Conservation (phyloP, 1,140 invertebrate species). For the Sarcophaga peregrina region DNA sequence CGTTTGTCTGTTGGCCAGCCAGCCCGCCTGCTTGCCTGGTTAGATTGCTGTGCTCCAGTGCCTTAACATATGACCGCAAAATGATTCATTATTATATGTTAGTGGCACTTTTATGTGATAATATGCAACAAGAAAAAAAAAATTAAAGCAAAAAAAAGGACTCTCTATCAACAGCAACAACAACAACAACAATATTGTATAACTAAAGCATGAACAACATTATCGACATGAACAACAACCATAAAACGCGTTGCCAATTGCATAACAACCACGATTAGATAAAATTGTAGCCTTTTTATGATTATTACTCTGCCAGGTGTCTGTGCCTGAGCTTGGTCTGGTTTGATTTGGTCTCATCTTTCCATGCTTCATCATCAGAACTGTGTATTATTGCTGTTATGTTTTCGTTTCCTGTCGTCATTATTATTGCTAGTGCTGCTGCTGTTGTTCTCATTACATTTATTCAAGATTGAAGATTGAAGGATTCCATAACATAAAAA, state of each 20-base stretch:
- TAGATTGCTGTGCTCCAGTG: neutral
- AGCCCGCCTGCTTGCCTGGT: too few relatives aligned
- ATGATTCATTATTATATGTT: constrained; percentile 39
- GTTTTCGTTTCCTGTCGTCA: too few relatives aligned
- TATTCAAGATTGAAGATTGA: constrained; percentile 9
- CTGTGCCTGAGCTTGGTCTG: neutral
- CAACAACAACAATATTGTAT: neutral
- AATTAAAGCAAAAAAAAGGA: neutral
- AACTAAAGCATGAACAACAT: too few relatives aligned
- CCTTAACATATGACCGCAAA: constrained; percentile 29
- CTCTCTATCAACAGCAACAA: constrained; percentile 8
- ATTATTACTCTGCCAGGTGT: constrained; percentile 20
- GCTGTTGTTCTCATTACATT: neutral
- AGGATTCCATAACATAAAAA: neutral
- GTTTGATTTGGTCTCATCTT: neutral
- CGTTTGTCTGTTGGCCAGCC: too few relatives aligned
- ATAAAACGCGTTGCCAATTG: constrained; percentile 36
- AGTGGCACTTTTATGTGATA: constrained; percentile 33
- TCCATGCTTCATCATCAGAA: neutral
- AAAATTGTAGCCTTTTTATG: constrained; percentile 29
- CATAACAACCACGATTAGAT: constrained; percentile 37
- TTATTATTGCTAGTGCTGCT: too few relatives aligned
- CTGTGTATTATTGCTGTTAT: too few relatives aligned
- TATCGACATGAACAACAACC: neutral
- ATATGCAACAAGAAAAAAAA: constrained; percentile 9